A percentile compares a stretch with the other conserved stretches of the same genome.
Conservation (phyloP, 2,797 vertebrate genomes). For the Astyanax mexicanus region DNA sequence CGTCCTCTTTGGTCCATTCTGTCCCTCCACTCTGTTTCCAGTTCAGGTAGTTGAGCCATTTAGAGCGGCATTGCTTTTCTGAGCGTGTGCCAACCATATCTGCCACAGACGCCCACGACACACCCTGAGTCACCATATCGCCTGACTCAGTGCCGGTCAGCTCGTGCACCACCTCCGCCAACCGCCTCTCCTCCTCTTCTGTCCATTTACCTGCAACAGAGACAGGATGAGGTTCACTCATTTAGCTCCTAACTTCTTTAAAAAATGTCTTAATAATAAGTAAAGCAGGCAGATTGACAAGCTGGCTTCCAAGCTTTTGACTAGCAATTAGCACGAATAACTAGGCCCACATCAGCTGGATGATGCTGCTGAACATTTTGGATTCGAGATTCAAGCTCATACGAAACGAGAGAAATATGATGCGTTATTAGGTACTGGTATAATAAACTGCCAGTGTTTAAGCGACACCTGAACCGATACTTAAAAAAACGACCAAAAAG, state of each 20-base stretch:
- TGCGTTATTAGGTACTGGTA: too few species aligned
- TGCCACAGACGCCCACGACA: constrained; percentile 96
- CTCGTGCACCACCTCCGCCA: constrained; percentile 96
- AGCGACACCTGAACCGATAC: too few species aligned
- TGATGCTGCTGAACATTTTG: too few species aligned
- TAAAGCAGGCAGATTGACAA: too few species aligned
- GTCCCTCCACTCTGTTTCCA: constrained; percentile 99
- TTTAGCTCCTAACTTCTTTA: background rate
- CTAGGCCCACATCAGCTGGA: too few species aligned
- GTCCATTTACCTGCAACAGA: constrained; percentile 92
- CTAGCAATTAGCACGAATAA: too few species aligned
- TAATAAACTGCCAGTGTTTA: too few species aligned
- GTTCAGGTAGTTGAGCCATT: constrained; percentile 99
- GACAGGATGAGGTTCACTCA: background rate
- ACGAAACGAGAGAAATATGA: too few species aligned
- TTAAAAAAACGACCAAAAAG: too few species aligned
- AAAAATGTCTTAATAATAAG: too few species aligned
- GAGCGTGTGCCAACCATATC: constrained; percentile 93
- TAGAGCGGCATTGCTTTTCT: constrained; percentile 98
- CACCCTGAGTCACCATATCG: constrained; percentile 93
- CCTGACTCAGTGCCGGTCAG: constrained; percentile 93
- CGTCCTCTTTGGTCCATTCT: constrained; percentile 98
- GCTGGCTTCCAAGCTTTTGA: too few species aligned
- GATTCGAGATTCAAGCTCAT: too few species aligned
- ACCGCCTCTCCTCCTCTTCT: constrained; percentile 92